Evolutionary conservation across 2,113 vertebrate species (phyloP).

Genomic region (Phalacrocorax pelagicus): DNA sequence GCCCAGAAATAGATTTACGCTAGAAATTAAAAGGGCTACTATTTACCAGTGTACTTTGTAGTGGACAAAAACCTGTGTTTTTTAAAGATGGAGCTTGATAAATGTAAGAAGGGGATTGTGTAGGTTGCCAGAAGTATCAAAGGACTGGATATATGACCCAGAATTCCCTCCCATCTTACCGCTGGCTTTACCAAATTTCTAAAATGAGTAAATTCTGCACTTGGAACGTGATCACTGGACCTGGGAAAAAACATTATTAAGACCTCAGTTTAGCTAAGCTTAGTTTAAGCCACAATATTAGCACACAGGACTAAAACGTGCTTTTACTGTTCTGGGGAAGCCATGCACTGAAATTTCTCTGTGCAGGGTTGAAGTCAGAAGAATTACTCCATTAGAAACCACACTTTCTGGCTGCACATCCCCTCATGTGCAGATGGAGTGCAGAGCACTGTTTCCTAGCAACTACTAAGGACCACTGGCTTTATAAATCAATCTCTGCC

Average conservation of each 20-base stretch:
- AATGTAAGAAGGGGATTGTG: neutral
- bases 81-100: neutral
- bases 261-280: neutral
- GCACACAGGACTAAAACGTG: neutral
- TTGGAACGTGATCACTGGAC: neutral
- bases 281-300: neutral
- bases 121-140: neutral
- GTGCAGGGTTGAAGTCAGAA: neutral
- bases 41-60: neutral
- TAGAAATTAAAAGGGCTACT: neutral
- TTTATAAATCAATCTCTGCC: conserved; percentile 68
- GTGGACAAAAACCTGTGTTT: neutral
- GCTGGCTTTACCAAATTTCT: neutral
- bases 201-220: neutral
- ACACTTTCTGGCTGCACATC: conserved; percentile 25
- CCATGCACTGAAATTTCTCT: neutral
- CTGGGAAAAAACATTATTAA: neutral
- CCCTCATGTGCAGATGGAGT: neutral
- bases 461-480: conserved; percentile 53
- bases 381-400: conserved; percentile 33
- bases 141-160: neutral
- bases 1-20: neutral
- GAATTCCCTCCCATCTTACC: neutral
- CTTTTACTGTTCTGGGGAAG: neutral
- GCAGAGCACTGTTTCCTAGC: conserved; percentile 60